Evolutionary conservation across 2,797 vertebrate genomes (phyloP), one percentile per base, ranked within the genome.

Genomic region (Megalops cyprinoides): DNA sequence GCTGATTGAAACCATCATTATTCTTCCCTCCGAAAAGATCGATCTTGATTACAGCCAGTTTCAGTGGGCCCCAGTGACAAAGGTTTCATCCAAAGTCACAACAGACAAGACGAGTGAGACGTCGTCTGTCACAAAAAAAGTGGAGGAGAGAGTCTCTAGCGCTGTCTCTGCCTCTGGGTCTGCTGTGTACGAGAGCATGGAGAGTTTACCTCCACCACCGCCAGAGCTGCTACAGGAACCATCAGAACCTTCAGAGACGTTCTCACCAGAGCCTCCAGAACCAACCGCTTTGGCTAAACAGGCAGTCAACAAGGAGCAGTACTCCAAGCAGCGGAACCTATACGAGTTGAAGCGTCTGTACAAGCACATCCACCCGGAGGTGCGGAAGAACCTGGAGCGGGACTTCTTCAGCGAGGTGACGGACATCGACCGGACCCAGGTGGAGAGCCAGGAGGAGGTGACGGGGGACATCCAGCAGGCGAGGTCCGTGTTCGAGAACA

Each of bases 321-420:
- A 95, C 79, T 91, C 91, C 51, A 96, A 96, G 86, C 93, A 97
- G 90, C 95, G 94, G 84, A 96, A 95, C 84, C 90, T 95, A 81
- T 91, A 93, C 44, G 96, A 97, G 89, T 90, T 97, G 37, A 97
- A 96, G 84, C 92, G 93, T 48, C 94, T 96, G 83, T 97, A 96
- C 84, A 98, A 96, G 86, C 89, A 94, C 79, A 97, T 97, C 60
- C 93, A 97, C 77, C 93, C 95, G 5, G 94, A 96, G 81, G 91
- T 97, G 78, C 96, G 96, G 85, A 97, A 96, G 87, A 93, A 91
- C 86, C 90, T 97, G 7, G 92, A 97, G 82, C 94, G 90, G 25
- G 91, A 96, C 85, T 96, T 95, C 82, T 87, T 94, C 71, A 95
- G 84, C 86, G 92, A 97, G 44, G 93, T 96, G 84, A 95, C 91